Conservation (phyloP, 2,113 vertebrate species). For the Cyprinodon variegatus region DNA sequence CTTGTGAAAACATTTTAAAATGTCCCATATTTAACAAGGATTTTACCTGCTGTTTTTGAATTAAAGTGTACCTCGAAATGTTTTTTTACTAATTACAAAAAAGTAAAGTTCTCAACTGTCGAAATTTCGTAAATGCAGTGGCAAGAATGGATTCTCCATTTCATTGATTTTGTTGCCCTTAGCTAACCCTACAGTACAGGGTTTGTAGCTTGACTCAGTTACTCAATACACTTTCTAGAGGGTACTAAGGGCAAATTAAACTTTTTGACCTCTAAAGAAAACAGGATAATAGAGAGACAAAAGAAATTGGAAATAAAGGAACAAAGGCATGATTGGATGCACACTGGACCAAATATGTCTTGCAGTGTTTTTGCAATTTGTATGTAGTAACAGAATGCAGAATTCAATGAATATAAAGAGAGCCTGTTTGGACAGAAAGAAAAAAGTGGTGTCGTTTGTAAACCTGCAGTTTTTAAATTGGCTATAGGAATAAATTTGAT, state of each 20-base stretch:
- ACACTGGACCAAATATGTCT: slow-evolving; percentile 13
- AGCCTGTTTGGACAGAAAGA: neutral
- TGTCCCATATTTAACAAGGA: neutral
- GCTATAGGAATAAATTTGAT: no score
- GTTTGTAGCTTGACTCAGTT: slow-evolving; percentile 30
- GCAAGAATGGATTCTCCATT: slow-evolving; percentile 21
- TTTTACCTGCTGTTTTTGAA: neutral
- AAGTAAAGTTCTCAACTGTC: slow-evolving; percentile 29
- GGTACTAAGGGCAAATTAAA: slow-evolving; percentile 59
- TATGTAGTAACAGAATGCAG: slow-evolving; percentile 1
- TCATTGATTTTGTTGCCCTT: slow-evolving; percentile 36
- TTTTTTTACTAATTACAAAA: slow-evolving; percentile 25
- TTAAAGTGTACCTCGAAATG: slow-evolving; percentile 3
- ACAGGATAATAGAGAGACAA: slow-evolving; percentile 61
- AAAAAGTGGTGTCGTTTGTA: no score
- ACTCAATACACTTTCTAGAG: slow-evolving; percentile 57
- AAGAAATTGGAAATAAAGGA: slow-evolving; percentile 41
- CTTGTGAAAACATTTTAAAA: neutral
- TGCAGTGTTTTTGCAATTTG: slow-evolving; percentile 38
- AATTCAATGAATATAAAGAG: neutral
- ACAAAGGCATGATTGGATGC: slow-evolving; percentile 44
- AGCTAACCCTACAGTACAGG: slow-evolving; percentile 16
- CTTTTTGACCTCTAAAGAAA: slow-evolving; percentile 34
- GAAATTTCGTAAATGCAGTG: slow-evolving; percentile 19
- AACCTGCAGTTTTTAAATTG: no score